These are phyloP conservation scores for Acleris sparsana DNA, from an alignment of 2,888 invertebrate genomes.

Conservation along the genomic window DNA sequence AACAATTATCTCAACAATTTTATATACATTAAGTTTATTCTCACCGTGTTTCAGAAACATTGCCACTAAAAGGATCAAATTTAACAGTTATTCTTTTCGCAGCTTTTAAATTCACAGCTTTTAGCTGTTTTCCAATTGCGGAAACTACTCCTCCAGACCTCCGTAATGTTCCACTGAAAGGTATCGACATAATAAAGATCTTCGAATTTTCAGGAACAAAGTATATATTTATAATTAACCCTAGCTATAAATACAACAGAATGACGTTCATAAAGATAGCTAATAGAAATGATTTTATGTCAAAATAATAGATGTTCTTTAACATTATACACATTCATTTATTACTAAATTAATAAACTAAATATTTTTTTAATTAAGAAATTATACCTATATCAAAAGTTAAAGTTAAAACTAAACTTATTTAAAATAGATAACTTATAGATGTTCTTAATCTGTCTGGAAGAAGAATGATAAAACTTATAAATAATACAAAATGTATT, in stretches of 20 bases:
- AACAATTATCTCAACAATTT: conserved; percentile 3
- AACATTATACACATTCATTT: no score
- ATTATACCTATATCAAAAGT: no score
- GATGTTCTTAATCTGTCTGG: no score
- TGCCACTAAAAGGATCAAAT: conserved; percentile 93
- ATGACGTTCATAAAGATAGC: conserved; percentile 10
- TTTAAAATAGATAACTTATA: no score
- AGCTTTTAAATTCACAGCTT: conserved; percentile 89
- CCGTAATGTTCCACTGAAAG: conserved; percentile 86
- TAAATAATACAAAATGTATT: no score
- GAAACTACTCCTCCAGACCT: conserved; percentile 88
- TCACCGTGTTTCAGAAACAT: conserved; percentile 86
- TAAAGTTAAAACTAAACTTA: no score
- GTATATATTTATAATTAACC: conserved; percentile 22
- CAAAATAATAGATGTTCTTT: no score
- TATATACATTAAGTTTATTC: conserved; percentile 39
- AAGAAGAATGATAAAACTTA: no score
- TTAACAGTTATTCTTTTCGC: conserved; percentile 89
- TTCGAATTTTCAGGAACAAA: conserved; percentile 43
- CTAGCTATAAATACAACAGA: conserved; percentile 24
- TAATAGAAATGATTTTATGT: background rate
- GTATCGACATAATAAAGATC: conserved; percentile 86
- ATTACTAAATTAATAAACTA: no score
- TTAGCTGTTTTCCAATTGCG: conserved; percentile 89
- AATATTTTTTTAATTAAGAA: no score